These are phyloP conservation scores for Julus scandinavius DNA, from an alignment of 2,888 invertebrate species.

Conservation along the genomic window DNA sequence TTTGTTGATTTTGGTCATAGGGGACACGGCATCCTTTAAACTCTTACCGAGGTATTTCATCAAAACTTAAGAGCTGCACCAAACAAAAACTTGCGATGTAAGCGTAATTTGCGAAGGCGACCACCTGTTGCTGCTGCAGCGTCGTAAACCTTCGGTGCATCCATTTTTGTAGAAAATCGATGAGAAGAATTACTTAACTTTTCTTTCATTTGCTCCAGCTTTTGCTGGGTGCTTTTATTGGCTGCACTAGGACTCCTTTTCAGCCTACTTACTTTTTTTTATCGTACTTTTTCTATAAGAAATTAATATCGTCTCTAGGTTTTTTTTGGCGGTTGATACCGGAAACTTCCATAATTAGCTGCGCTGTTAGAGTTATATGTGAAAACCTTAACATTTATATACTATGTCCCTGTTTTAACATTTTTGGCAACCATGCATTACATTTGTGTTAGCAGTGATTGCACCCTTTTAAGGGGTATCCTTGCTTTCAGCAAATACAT, in stretches of 20 bases:
- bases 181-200: neutral
- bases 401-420: too few species aligned
- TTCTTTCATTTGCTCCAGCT: neutral
- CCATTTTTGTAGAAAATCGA: slow-evolving; percentile 27
- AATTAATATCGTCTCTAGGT: too few species aligned
- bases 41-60: too few species aligned
- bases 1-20: too few species aligned
- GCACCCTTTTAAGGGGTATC: neutral
- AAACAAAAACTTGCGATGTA: neutral
- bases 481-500: too few species aligned
- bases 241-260: neutral
- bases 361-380: neutral
- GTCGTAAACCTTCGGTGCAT: neutral
- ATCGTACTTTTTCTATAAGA: too few species aligned
- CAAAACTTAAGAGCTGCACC: neutral
- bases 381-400: too few species aligned
- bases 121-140: slow-evolving; percentile 19
- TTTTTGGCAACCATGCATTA: neutral
- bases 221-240: neutral
- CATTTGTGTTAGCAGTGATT: neutral
- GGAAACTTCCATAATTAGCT: neutral
- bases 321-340: neutral
- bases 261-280: neutral
- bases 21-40: too few species aligned
- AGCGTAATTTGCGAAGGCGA: neutral